Conservation (phyloP, 2,797 vertebrate species). For the Sciaenops ocellatus region DNA sequence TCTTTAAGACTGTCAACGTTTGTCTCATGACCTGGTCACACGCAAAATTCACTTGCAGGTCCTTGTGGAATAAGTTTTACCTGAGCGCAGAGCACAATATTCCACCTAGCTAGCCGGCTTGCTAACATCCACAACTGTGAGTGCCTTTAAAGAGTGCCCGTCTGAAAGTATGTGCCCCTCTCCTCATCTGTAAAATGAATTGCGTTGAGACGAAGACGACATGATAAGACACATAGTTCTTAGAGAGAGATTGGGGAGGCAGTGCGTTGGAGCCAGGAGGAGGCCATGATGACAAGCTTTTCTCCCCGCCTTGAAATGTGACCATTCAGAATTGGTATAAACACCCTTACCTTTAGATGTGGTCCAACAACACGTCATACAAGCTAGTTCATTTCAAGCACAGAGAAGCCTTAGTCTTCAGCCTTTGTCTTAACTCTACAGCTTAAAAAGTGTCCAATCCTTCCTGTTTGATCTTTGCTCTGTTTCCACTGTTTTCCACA, state of each 20-base stretch:
- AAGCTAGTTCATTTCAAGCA: not conserved
- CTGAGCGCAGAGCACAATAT: too few relatives aligned
- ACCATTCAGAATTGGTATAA: not conserved
- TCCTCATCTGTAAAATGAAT: not conserved
- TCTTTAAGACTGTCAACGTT: not conserved
- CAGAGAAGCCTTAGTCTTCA: not conserved
- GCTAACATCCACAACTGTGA: not conserved
- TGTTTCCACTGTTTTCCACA: constrained; percentile 4
- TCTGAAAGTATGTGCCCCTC: not conserved
- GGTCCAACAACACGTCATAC: not conserved
- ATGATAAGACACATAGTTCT: not conserved
- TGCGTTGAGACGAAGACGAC: not conserved
- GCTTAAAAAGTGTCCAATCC: not conserved
- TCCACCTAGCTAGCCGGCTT: too few relatives aligned
- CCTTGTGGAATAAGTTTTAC: not conserved
- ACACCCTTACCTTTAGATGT: not conserved
- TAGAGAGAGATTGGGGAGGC: not conserved
- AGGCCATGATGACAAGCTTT: not conserved
- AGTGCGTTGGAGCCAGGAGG: not conserved
- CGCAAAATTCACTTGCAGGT: not conserved
- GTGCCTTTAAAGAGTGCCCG: not conserved
- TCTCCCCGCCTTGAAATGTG: not conserved
- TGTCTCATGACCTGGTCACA: not conserved
- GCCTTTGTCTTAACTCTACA: not conserved
- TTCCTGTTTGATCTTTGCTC: constrained; percentile 4